phyloP scores from a whole-genome alignment of 30 jellyfish, hydroid and myxozoan species.

The Aurelia sp. region DNA sequence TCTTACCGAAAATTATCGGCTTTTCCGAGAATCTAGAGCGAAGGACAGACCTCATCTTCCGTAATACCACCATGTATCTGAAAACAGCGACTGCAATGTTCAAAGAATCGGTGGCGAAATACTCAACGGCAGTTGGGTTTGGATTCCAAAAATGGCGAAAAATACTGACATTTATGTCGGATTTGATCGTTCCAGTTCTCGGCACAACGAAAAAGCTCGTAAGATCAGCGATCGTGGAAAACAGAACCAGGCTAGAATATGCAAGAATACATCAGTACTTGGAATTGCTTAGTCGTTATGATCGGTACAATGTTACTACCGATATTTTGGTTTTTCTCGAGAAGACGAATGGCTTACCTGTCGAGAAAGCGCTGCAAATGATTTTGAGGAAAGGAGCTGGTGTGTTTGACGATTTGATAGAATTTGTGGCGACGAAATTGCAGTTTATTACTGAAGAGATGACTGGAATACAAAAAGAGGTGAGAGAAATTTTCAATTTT shows the following conservation, averaged over 20 bases:
- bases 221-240: background rate
- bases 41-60: too few relatives aligned
- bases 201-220: conserved; percentile 9
- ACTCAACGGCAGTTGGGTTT: background rate
- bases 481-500: background rate
- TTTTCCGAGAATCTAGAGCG: background rate
- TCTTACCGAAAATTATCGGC: conserved; percentile 26
- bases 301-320: conserved; percentile 2
- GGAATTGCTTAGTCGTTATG: background rate
- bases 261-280: background rate
- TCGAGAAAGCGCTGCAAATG: conserved; percentile 22
- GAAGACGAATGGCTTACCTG: conserved; percentile 14
- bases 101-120: background rate
- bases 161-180: conserved; percentile 42
- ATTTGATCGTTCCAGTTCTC: conserved; percentile 35
- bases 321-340: conserved; percentile 2
- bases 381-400: conserved; percentile 24
- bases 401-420: conserved; percentile 1
- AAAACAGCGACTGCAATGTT: background rate
- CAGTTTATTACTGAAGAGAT: background rate
- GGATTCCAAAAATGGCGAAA: conserved; percentile 55
- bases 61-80: background rate
- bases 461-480: conserved; percentile 28
- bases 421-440: background rate
- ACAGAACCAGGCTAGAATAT: background rate